phyloP scores from a whole-genome alignment of 2,888 invertebrate genomes.

The Linyphia triangularis region DNA sequence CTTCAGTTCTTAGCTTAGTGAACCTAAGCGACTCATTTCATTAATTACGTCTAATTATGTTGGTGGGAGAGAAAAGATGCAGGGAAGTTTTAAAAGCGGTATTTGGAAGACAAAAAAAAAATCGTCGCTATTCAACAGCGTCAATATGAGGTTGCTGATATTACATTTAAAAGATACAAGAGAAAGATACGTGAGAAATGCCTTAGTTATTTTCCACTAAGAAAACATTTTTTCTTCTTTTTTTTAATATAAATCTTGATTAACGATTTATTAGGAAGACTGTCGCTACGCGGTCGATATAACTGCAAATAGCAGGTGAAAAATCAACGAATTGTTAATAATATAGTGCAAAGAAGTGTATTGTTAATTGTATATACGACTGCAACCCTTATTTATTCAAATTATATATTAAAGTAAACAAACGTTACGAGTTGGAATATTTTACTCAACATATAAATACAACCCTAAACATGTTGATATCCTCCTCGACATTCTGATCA shows the following conservation, averaged over 20 bases:
- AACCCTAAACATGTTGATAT: too few relatives aligned
- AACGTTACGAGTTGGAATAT: too few relatives aligned
- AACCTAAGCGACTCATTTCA: constrained; percentile 73
- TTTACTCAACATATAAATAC: too few relatives aligned
- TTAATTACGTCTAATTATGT: constrained; percentile 74
- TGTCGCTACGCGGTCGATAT: too few relatives aligned
- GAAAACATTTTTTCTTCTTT: background rate
- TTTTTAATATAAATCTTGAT: background rate
- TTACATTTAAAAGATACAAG: background rate
- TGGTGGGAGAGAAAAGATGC: constrained; percentile 33
- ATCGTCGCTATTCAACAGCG: background rate
- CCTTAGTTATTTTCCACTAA: background rate
- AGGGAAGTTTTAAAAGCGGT: constrained; percentile 52
- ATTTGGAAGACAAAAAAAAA: constrained; percentile 55
- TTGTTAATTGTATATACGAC: too few relatives aligned
- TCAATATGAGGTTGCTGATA: background rate
- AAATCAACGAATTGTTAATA: too few relatives aligned
- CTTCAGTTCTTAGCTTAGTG: constrained; percentile 66
- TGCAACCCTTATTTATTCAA: too few relatives aligned
- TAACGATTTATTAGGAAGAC: too few relatives aligned
- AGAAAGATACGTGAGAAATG: background rate
- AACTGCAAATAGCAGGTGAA: too few relatives aligned
- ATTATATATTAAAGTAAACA: too few relatives aligned
- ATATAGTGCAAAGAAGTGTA: too few relatives aligned
- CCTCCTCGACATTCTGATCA: too few relatives aligned